phyloP scores from a whole-genome alignment of 2,888 invertebrate genomes.

The Kryphioiulus occultus region DNA sequence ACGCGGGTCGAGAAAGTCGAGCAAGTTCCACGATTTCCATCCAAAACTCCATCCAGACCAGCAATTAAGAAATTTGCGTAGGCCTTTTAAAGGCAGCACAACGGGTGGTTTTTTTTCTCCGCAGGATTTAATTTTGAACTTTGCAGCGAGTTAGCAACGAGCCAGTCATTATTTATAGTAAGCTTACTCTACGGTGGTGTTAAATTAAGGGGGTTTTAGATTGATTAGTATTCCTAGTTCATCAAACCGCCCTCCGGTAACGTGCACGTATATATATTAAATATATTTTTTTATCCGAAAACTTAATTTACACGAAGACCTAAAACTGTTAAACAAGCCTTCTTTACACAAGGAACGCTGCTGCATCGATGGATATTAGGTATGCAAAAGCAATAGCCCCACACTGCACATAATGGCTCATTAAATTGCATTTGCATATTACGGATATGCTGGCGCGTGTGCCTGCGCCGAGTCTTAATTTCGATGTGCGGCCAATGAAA shows the following conservation, averaged over 20 bases:
- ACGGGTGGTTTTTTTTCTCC: not conserved
- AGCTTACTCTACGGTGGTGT: not conserved
- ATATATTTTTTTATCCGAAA: conserved; percentile 23
- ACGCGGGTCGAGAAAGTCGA: too few relatives aligned
- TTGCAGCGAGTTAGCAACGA: not conserved
- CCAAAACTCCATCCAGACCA: not conserved
- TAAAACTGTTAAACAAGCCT: conserved; percentile 44
- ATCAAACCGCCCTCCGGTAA: conserved; percentile 29
- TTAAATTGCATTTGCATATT: conserved; percentile 49
- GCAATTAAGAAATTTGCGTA: not conserved
- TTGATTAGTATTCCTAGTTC: conserved; percentile 27
- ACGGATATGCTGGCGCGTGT: not conserved
- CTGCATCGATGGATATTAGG: conserved; percentile 42
- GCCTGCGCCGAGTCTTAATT: conserved; percentile 25
- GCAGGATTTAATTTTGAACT: conserved; percentile 27
- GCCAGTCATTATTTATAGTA: conserved; percentile 13
- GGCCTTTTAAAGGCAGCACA: not conserved
- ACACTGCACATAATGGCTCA: conserved; percentile 47
- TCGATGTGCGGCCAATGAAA: conserved; percentile 44
- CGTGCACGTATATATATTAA: not conserved
- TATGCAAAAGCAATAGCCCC: conserved; percentile 47
- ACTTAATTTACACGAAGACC: conserved; percentile 44
- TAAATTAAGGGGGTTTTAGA: conserved; percentile 14
- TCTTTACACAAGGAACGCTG: conserved; percentile 35
- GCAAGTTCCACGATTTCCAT: too few relatives aligned